Percentiles rank a stretch among this genome's conserved stretches.
These are phyloP conservation scores for Lomographa bimaculata DNA, from an alignment of 2,888 invertebrate species.

Conservation along the genomic window DNA sequence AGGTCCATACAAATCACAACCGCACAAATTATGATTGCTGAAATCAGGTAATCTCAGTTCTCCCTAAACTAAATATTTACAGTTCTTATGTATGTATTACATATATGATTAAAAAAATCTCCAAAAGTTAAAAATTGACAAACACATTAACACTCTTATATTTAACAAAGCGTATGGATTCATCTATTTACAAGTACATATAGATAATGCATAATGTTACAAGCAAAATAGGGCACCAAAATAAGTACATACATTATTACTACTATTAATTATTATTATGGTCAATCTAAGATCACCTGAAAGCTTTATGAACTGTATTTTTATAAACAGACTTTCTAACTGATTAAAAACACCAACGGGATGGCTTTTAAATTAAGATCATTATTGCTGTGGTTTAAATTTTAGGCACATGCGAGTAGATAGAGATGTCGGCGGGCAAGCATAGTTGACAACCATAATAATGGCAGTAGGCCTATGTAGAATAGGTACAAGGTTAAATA, in stretches of 20 bases:
- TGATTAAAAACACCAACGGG: too few relatives aligned
- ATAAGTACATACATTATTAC: conserved; percentile 70
- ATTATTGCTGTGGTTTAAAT: too few relatives aligned
- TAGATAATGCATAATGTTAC: conserved; percentile 66
- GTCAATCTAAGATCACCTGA: conserved; percentile 39
- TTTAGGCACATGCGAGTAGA: too few relatives aligned
- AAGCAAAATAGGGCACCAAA: conserved; percentile 74
- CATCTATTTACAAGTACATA: conserved; percentile 77
- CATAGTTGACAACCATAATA: too few relatives aligned
- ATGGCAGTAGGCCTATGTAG: too few relatives aligned
- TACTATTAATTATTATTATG: conserved; percentile 36
- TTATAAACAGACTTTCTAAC: too few relatives aligned
- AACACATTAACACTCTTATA: conserved; percentile 81
- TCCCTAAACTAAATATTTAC: conserved; percentile 64
- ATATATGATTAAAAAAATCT: conserved; percentile 59
- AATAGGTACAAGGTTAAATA: too few relatives aligned
- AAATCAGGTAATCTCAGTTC: conserved; percentile 64
- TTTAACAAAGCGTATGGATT: conserved; percentile 82
- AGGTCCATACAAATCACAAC: conserved; percentile 50
- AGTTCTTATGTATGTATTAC: conserved; percentile 65
- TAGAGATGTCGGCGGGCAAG: too few relatives aligned
- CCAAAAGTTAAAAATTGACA: conserved; percentile 78
- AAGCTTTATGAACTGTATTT: conserved; percentile 27
- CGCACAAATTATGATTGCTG: conserved; percentile 41
- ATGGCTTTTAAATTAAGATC: too few relatives aligned